These are phyloP conservation scores for Mystacornis crossleyi DNA, from an alignment of 2,113 vertebrate genomes.

Conservation along the genomic window DNA sequence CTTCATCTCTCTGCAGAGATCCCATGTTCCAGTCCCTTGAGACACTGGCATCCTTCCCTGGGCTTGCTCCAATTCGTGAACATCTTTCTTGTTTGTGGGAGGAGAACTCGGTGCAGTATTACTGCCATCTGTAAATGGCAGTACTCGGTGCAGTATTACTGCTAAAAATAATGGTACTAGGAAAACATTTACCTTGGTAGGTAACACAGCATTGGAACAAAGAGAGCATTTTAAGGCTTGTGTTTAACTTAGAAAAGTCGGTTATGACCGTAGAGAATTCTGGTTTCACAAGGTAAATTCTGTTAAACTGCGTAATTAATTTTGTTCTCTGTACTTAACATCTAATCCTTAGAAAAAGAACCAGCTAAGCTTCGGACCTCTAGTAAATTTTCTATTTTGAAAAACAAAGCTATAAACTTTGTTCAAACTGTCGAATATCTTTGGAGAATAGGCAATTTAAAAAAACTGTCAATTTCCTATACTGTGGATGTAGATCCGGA, in stretches of 20 bases:
- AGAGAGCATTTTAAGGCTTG: not conserved
- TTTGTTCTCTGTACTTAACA: not conserved
- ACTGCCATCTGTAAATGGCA: not conserved
- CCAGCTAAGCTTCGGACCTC: rapidly evolving
- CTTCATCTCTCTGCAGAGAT: rapidly evolving
- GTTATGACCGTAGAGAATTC: not conserved
- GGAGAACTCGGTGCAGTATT: not conserved
- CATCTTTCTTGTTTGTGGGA: not conserved
- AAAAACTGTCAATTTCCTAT: not conserved
- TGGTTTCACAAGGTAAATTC: not conserved
- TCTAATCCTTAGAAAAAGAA: not conserved
- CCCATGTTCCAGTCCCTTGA: not conserved
- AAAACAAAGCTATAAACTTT: not conserved
- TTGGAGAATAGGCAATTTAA: not conserved
- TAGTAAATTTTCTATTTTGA: not conserved
- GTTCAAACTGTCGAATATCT: not conserved
- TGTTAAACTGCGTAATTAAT: not conserved
- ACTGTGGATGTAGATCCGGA: not conserved
- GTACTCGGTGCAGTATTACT: not conserved
- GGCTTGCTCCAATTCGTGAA: not conserved
- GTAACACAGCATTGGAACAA: not conserved
- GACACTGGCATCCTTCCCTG: not conserved
- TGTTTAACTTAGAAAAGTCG: not conserved
- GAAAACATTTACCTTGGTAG: not conserved
- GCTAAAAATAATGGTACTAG: not conserved